These are phyloP conservation scores for Platycheirus albimanus DNA, from an alignment of 2,888 invertebrate genomes.

Conservation along the genomic window DNA sequence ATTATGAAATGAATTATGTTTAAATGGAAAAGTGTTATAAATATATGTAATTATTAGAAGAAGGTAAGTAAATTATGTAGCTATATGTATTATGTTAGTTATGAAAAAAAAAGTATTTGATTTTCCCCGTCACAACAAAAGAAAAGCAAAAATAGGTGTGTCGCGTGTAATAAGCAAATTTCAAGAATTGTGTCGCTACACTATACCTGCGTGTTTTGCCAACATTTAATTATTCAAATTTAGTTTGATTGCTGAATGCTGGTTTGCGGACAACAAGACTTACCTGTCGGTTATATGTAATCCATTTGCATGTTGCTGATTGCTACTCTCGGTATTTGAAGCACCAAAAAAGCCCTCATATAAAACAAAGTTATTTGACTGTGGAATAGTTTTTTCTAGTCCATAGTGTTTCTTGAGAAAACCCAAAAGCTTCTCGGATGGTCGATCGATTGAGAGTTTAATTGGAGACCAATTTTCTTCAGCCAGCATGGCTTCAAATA, in stretches of 20 bases:
- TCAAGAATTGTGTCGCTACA: conserved; percentile 24
- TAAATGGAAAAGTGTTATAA: conserved; percentile 28
- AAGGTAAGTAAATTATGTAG: conserved; percentile 10
- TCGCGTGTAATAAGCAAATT: conserved; percentile 45
- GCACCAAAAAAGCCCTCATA: conserved; percentile 90
- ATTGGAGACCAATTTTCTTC: conserved; percentile 87
- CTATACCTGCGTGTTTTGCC: conserved; percentile 42
- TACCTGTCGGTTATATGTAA: conserved; percentile 81
- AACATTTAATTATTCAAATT: conserved; percentile 12
- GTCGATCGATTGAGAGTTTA: conserved; percentile 95
- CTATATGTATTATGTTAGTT: neutral
- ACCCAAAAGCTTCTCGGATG: conserved; percentile 93
- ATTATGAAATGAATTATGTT: conserved; percentile 34
- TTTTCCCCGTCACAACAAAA: conserved; percentile 22
- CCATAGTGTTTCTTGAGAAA: conserved; percentile 94
- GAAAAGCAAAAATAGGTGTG: conserved; percentile 29
- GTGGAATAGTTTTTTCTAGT: conserved; percentile 86
- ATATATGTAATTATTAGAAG: too few relatives aligned
- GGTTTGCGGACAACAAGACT: too few relatives aligned
- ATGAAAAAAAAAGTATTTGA: neutral
- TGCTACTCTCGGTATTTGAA: conserved; percentile 74
- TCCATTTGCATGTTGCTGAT: conserved; percentile 76
- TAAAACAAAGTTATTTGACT: conserved; percentile 94
- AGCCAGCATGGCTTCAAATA: conserved; percentile 94
- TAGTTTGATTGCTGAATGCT: conserved; percentile 5